Base-by-base conservation (phyloP, 2,113 vertebrate species). In the Vulpes vulpes region DNA sequence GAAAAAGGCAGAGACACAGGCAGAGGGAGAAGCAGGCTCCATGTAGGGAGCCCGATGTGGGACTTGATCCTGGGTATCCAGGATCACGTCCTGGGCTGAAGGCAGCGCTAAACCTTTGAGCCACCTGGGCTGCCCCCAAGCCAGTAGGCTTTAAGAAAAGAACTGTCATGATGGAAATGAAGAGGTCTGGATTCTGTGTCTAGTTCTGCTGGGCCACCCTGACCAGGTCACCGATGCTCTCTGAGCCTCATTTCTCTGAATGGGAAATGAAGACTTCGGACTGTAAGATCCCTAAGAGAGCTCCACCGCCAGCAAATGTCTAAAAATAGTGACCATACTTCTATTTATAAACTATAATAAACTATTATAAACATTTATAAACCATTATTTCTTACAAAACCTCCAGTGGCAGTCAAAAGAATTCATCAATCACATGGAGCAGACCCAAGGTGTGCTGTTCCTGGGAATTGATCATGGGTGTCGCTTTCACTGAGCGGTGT, bases 301-400 rank as follows among this genome's bases (percentile, higher is more conserved):
- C 76, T 30, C 25, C 57, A 12, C 51, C 23, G 3, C 22, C 3
- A 27, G 53, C 60, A 62, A 22, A 62, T 32, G 25, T 86, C 93
- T 93, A 19, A 59, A 86, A 25, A 79, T 30, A 59, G 49, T 35
- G 64, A 10, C 65, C 3, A 0, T 12, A 20, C 53, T 84, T 89
- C 78, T 94, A 25, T 69, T 83, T 55, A 79, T 53, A 79, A 55
- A 32, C 76, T 55, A 43, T 43, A 43, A 43, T 43, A 43, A 43
- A 43, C 43, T 43, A 43, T 43, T 43, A 43, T 43, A 43, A 43
- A 43, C 43, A 43, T 43, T 43, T 43, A 89, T 65, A 60, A 86
- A 88, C 10, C 69, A 23, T 74, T 55, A 32, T 78, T 93, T 93
- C 96, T 94, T 93, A 30, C 35, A 57, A 73, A 71, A 71, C 76